phyloP scores from a whole-genome alignment of 2,888 invertebrate genomes.

The Phragmatobia fuliginosa region DNA sequence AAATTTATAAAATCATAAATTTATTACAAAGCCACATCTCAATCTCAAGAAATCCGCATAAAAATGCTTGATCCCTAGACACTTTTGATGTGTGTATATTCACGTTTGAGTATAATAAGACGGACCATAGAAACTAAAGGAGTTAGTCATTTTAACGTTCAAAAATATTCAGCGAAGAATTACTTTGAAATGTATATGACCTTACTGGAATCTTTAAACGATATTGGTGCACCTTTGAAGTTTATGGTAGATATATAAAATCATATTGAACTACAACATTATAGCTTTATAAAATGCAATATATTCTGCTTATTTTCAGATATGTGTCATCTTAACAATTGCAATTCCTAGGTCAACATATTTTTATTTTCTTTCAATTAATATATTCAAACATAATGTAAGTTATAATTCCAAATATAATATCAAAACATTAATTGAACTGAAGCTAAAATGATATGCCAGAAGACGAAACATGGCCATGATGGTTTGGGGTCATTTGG shows the following conservation, averaged over 20 bases:
- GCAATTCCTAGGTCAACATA: not conserved
- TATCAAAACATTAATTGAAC: too few relatives aligned
- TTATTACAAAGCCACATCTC: too few relatives aligned
- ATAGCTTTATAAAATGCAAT: too few relatives aligned
- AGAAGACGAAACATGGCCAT: too few relatives aligned
- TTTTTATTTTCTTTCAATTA: not conserved
- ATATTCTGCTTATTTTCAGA: not conserved
- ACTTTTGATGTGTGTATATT: too few relatives aligned
- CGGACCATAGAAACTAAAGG: constrained; percentile 7
- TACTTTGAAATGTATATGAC: constrained; percentile 12
- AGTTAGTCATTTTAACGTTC: not conserved
- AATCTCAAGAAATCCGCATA: too few relatives aligned
- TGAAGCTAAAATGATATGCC: too few relatives aligned
- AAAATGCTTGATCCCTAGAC: too few relatives aligned
- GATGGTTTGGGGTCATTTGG: too few relatives aligned
- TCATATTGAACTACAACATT: too few relatives aligned
- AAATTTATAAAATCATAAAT: too few relatives aligned
- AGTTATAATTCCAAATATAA: not conserved
- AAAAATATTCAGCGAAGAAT: constrained; percentile 8
- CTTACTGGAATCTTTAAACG: not conserved
- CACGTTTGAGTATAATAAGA: constrained; percentile 1
- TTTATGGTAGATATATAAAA: not conserved
- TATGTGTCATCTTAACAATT: not conserved
- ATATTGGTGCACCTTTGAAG: constrained; percentile 2
- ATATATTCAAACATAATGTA: not conserved